A percentile compares a stretch with the other conserved stretches of the same genome.
Evolutionary conservation across 1,140 invertebrate genomes (phyloP).

Genomic region (Anastatus disparis): DNA sequence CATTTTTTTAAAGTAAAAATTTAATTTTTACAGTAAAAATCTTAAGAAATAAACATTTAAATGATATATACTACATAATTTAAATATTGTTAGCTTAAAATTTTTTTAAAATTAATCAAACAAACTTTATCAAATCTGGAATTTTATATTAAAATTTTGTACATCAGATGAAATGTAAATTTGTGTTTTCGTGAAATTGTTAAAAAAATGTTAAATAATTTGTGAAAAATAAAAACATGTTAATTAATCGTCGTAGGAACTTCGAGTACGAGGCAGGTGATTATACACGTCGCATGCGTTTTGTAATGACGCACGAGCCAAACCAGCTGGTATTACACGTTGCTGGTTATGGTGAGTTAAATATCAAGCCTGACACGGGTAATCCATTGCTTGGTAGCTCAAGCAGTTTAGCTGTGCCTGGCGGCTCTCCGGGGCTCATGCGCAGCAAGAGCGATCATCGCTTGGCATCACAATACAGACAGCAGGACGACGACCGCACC

Average conservation of each 20-base stretch:
- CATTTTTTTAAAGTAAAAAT: too few species aligned
- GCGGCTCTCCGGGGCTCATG: constrained; percentile 80
- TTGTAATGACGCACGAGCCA: constrained; percentile 88
- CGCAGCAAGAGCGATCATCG: constrained; percentile 94
- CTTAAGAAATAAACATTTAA: too few species aligned
- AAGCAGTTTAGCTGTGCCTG: constrained; percentile 71
- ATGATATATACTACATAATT: too few species aligned
- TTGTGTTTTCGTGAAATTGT: too few species aligned
- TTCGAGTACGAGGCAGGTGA: constrained; percentile 93
- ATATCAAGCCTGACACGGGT: constrained; percentile 73
- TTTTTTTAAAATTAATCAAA: too few species aligned
- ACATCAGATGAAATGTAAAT: too few species aligned
- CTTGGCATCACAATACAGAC: constrained; percentile 87
- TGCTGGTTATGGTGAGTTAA: constrained; percentile 87
- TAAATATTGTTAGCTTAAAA: too few species aligned
- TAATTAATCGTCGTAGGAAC: constrained; percentile 70
- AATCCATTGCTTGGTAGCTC: constrained; percentile 63
- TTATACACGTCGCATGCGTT: constrained; percentile 85
- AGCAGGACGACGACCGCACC: constrained; percentile 77
- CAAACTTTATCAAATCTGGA: too few species aligned
- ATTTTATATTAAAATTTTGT: too few species aligned
- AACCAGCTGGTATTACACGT: constrained; percentile 88
- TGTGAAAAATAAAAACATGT: too few species aligned
- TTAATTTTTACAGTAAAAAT: too few species aligned
- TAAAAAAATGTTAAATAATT: too few species aligned